A percentile compares a stretch with the other conserved stretches of the same genome.
phyloP scores from a whole-genome alignment of 1,140 invertebrate species.

The Lordiphosa collinella region DNA sequence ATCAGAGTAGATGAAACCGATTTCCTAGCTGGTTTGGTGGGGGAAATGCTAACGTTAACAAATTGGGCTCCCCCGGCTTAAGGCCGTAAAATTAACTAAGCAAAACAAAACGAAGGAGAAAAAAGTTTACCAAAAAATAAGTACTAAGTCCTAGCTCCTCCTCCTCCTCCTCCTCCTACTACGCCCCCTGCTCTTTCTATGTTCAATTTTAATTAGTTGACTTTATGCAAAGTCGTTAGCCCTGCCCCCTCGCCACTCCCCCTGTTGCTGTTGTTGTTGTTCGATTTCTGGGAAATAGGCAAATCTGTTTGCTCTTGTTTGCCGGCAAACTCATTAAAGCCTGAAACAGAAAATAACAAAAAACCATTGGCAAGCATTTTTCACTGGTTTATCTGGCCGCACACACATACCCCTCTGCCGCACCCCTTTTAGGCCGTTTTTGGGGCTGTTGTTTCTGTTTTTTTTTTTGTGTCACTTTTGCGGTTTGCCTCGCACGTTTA shows the following conservation, averaged over 20 bases:
- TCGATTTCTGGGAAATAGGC: slow-evolving; percentile 46
- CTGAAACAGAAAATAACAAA: slow-evolving; percentile 5
- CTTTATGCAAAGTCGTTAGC: slow-evolving; percentile 33
- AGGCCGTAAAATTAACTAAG: slow-evolving; percentile 4
- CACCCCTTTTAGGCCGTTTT: slow-evolving; percentile 9
- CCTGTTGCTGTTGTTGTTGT: not conserved
- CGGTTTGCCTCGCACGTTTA: slow-evolving; percentile 66
- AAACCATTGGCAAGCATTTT: slow-evolving; percentile 36
- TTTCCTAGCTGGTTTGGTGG: not conserved
- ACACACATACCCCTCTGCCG: not conserved
- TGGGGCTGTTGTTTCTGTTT: slow-evolving; percentile 12
- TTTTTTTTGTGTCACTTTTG: slow-evolving; percentile 57
- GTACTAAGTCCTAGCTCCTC: too few species aligned
- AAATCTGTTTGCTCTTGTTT: slow-evolving; percentile 26
- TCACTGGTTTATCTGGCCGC: slow-evolving; percentile 37
- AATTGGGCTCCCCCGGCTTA: slow-evolving; percentile 18
- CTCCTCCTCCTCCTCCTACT: too few species aligned
- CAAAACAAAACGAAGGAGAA: not conserved
- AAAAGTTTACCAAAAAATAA: not conserved
- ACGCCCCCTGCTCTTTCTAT: not conserved
- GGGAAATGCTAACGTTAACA: slow-evolving; percentile 34
- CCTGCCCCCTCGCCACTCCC: too few species aligned
- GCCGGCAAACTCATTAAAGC: slow-evolving; percentile 52
- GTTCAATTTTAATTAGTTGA: slow-evolving; percentile 43
- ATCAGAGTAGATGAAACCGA: not conserved